Base-by-base conservation (phyloP, 2,113 vertebrate genomes). In the Scatophagus argus region DNA sequence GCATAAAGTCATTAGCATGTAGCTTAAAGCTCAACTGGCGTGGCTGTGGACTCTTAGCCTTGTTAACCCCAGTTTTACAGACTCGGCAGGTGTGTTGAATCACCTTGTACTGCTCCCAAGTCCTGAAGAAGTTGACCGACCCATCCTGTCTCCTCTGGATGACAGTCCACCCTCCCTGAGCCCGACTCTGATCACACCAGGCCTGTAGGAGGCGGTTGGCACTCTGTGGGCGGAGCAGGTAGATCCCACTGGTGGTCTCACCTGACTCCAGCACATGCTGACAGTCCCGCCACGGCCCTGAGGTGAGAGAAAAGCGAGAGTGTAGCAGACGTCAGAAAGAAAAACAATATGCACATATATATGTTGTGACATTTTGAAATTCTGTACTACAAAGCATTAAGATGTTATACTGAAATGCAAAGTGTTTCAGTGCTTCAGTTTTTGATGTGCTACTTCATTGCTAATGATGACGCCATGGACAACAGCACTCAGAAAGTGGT, bases 21-120 rank as follows among this genome's bases (percentile, higher is more conserved):
- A n/a, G n/a, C n/a, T n/a, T n/a, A n/a, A n/a, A n/a, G n/a, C n/a
- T n/a, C n/a, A n/a, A n/a, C n/a, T n/a, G n/a, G n/a, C n/a, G 23
- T 51, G 49, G 23, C 21, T 59, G 56, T 13, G 8, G 5, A 59
- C 21, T 17, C 58, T 43, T 7, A 3, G 49, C 12, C n/a, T 62
- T 25, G 6, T 29, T 29, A 9, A 49, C 23, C 8, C 13, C 8
- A 19, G 3, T 46, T 59, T 27, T 23, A 41, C 36, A 52, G 12
- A 54, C 8, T 25, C n/a, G 21, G 21, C 29, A 72, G 25, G 8
- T 7, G 13, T 21, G 39, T 39, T 25, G 7, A 43, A 36, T 58
- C 52, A 96, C 96, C 94, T 97, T 97, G 68, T 98, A 98, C 77
- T 96, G 95, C 78, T 97, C 96, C 97, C 97, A 97, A 7, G 92